Conservation (phyloP, 2,888 invertebrate species). For the Apodemia duryi region DNA sequence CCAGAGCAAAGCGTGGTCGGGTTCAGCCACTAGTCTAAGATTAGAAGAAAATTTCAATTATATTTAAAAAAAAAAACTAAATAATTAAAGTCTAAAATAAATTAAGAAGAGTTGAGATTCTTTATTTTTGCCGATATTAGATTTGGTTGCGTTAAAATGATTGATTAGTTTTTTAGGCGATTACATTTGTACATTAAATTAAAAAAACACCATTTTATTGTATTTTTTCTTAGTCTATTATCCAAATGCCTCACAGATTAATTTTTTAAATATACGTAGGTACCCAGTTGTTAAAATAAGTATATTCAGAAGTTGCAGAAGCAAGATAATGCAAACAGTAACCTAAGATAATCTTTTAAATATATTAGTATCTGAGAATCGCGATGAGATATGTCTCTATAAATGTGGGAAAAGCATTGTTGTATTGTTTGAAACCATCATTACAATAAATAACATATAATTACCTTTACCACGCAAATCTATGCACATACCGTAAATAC, state of each 20-base stretch:
- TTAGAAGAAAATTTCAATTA: no score
- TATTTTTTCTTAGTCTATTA: no score
- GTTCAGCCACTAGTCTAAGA: no score
- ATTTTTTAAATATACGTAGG: background rate
- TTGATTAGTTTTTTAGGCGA: no score
- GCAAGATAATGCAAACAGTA: background rate
- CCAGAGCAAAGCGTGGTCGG: no score
- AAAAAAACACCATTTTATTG: no score
- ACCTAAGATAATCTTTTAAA: slow-evolving; percentile 12
- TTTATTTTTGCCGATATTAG: no score
- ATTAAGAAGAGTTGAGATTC: no score
- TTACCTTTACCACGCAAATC: slow-evolving; percentile 57
- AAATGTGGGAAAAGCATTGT: slow-evolving; percentile 72
- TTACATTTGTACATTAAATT: no score
- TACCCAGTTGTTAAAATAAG: background rate
- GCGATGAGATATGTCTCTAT: slow-evolving; percentile 46
- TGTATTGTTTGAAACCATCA: slow-evolving; percentile 65
- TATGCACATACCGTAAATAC: slow-evolving; percentile 30
- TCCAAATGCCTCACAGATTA: background rate
- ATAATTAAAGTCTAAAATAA: no score
- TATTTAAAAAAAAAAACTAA: no score
- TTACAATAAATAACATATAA: slow-evolving; percentile 52
- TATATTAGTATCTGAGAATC: slow-evolving; percentile 52
- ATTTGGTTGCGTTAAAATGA: no score
- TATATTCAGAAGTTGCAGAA: slow-evolving; percentile 7